Evolutionary conservation across 2,113 vertebrate genomes (phyloP).

Genomic region (Rhodinocichla rosea): DNA sequence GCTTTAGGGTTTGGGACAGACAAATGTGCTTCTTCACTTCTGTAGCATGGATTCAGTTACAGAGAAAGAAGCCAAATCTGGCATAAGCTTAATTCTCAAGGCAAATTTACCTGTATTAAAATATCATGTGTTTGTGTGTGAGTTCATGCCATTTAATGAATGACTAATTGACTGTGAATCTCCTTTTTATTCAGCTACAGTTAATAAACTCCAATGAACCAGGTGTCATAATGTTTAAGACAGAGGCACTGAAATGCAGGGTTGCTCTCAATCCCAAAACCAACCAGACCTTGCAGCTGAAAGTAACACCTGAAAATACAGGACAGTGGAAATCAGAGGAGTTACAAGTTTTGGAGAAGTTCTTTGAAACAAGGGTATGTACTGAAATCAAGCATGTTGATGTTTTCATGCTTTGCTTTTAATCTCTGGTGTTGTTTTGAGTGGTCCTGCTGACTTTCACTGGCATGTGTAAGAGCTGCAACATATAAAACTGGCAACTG

Average conservation of each 20-base stretch:
- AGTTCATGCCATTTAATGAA: background rate
- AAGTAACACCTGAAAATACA: slow-evolving; percentile 96
- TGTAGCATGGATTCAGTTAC: background rate
- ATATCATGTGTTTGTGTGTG: rapidly evolving
- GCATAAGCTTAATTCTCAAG: background rate
- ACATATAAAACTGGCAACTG: background rate
- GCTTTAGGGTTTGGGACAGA: background rate
- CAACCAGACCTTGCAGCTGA: slow-evolving; percentile 96
- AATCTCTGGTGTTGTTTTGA: background rate
- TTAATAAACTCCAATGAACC: slow-evolving; percentile 97
- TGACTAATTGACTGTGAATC: background rate
- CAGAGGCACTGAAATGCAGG: slow-evolving; percentile 93
- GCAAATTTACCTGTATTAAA: background rate
- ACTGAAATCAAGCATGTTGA: background rate
- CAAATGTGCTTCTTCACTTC: background rate
- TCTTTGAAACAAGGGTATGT: slow-evolving; percentile 95
- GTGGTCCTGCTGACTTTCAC: background rate
- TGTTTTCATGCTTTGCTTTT: background rate
- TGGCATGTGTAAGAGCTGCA: background rate
- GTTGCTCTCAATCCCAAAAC: slow-evolving; percentile 97
- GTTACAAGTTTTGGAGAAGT: slow-evolving; percentile 95
- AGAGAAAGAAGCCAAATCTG: background rate
- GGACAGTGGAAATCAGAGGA: slow-evolving; percentile 97
- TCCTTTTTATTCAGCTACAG: slow-evolving; percentile 78
- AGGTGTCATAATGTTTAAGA: slow-evolving; percentile 99